Conservation (phyloP, 2,113 vertebrate genomes). For the Takifugu bimaculatus region DNA sequence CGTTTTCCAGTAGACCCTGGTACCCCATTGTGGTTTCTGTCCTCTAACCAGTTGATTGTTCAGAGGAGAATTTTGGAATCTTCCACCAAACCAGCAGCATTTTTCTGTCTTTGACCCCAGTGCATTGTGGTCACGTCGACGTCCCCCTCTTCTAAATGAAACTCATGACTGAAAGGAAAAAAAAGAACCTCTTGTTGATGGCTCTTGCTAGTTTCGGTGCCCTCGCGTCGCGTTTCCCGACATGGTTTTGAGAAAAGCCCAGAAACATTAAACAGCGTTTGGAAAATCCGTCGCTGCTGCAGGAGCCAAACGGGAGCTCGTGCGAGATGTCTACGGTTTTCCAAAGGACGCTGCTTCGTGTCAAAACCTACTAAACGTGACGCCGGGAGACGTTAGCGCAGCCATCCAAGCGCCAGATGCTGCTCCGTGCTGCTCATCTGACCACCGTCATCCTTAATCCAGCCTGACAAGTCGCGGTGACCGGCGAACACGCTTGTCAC, state of each 20-base stretch:
- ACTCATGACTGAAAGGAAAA: slow-evolving; percentile 58
- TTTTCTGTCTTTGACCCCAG: slow-evolving; percentile 58
- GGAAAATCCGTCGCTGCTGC: neutral
- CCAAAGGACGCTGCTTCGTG: slow-evolving; percentile 18
- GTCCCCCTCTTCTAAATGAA: slow-evolving; percentile 54
- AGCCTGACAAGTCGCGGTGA: slow-evolving; percentile 41
- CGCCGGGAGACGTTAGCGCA: slow-evolving; percentile 24
- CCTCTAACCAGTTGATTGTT: slow-evolving; percentile 56
- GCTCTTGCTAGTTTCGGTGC: slow-evolving; percentile 19
- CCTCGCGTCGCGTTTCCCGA: slow-evolving; percentile 36
- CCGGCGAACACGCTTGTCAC: slow-evolving; percentile 26
- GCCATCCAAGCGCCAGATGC: slow-evolving; percentile 30
- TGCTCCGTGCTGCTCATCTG: slow-evolving; percentile 36
- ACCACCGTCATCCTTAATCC: slow-evolving; percentile 55
- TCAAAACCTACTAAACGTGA: slow-evolving; percentile 27
- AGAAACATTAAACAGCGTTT: slow-evolving; percentile 35
- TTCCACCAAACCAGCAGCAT: slow-evolving; percentile 56
- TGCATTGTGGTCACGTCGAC: slow-evolving; percentile 50
- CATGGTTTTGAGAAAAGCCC: slow-evolving; percentile 45
- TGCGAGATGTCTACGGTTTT: slow-evolving; percentile 11
- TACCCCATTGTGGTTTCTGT: slow-evolving; percentile 54
- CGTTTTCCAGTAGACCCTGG: slow-evolving; percentile 52
- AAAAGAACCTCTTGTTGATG: slow-evolving; percentile 57
- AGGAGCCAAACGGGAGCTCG: slow-evolving; percentile 29
- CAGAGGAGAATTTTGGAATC: slow-evolving; percentile 40